A percentile compares a stretch with the other conserved stretches of the same genome.
Evolutionary conservation across 2,888 invertebrate species (phyloP).

Genomic region (Pyralis farinalis): DNA sequence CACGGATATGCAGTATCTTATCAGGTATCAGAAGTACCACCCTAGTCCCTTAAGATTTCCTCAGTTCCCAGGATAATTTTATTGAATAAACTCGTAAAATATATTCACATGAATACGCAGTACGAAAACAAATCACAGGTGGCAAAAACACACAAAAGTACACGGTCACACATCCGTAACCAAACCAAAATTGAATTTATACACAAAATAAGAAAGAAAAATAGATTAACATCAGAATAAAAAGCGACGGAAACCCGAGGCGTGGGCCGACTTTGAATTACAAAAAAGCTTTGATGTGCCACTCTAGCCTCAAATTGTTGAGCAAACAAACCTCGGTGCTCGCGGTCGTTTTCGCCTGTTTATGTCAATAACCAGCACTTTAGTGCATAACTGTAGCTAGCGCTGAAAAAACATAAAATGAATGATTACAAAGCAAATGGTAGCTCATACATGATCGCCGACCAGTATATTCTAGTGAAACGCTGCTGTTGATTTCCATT

Average conservation of each 20-base stretch:
- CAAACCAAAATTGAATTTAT: slow-evolving; percentile 4
- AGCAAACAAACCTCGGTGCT: slow-evolving; percentile 31
- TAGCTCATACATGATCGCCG: neutral
- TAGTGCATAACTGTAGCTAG: slow-evolving; percentile 6
- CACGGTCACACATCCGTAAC: neutral
- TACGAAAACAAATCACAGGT: too few species aligned
- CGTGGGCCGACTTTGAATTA: slow-evolving; percentile 40
- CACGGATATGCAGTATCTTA: too few species aligned
- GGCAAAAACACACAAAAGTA: too few species aligned
- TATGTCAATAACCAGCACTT: slow-evolving; percentile 14
- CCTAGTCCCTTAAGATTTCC: too few species aligned
- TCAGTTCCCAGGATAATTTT: too few species aligned
- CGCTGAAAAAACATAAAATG: slow-evolving; percentile 1
- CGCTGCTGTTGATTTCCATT: neutral
- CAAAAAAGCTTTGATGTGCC: slow-evolving; percentile 44
- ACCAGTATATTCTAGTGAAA: neutral
- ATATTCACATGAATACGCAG: too few species aligned
- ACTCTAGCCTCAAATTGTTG: slow-evolving; percentile 38
- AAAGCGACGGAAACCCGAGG: slow-evolving; percentile 24
- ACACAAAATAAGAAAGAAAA: slow-evolving; percentile 22
- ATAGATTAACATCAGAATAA: slow-evolving; percentile 21
- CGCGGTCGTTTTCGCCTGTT: slow-evolving; percentile 21
- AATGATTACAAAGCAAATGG: slow-evolving; percentile 4
- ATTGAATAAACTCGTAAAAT: too few species aligned
- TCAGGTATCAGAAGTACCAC: too few species aligned